Evolutionary conservation across 2,888 invertebrate genomes (phyloP).

Genomic region (Stenolophus ochropezus): DNA sequence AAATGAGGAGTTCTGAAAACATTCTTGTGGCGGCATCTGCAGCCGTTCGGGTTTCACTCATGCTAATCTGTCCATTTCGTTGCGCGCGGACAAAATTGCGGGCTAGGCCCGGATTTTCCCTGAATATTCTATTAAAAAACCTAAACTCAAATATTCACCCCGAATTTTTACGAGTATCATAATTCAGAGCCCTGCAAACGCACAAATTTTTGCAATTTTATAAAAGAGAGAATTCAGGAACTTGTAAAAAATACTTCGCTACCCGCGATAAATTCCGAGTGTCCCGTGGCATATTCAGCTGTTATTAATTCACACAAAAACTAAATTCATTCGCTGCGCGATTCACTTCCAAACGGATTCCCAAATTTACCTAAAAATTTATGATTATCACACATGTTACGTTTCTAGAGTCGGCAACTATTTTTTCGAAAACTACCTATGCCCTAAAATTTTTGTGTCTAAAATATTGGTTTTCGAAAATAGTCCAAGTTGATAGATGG

Average conservation of each 20-base stretch:
- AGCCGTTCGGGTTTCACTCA: background rate
- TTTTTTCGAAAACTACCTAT: too few species aligned
- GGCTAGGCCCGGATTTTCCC: constrained; percentile 14
- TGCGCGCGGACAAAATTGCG: constrained; percentile 29
- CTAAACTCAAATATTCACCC: constrained; percentile 41
- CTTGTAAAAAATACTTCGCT: background rate
- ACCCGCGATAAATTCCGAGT: background rate
- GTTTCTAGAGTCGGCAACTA: too few species aligned
- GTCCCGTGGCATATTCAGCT: background rate
- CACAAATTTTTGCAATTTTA: constrained; percentile 6
- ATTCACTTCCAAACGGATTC: too few species aligned
- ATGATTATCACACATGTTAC: too few species aligned
- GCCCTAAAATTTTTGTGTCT: too few species aligned
- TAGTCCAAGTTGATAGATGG: too few species aligned
- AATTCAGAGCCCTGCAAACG: constrained; percentile 1
- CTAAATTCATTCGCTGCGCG: too few species aligned
- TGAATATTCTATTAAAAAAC: constrained; percentile 47
- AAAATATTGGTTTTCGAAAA: too few species aligned
- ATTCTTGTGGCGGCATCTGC: constrained; percentile 45
- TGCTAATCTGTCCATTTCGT: constrained; percentile 45
- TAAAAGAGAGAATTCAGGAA: background rate
- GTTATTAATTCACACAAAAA: too few species aligned
- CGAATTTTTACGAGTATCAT: constrained; percentile 33
- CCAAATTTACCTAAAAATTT: too few species aligned
- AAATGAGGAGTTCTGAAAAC: constrained; percentile 48